Conservation (phyloP, 1,140 invertebrate genomes). For the Harlomillsia oculata region DNA sequence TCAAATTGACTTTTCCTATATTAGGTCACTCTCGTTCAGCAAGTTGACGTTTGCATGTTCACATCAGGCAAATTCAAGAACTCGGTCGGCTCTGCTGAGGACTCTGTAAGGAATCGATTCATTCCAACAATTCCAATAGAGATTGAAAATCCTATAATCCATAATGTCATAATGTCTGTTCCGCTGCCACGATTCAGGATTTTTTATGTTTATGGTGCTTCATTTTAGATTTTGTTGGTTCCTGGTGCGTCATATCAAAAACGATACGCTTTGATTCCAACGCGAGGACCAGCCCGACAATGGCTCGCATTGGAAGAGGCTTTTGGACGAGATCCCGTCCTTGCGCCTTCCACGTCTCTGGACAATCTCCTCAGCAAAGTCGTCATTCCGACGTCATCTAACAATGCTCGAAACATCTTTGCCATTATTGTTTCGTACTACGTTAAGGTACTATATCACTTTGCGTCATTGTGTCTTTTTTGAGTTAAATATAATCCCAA, state of each 20-base stretch:
- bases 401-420: constrained; percentile 61
- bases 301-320: constrained; percentile 41
- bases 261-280: constrained; percentile 72
- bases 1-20: constrained; percentile 4
- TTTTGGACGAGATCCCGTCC: constrained; percentile 27
- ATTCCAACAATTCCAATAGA: no score
- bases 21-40: constrained; percentile 79
- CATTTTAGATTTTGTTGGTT: constrained; percentile 46
- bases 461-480: not conserved
- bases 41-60: constrained; percentile 98
- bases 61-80: constrained; percentile 99
- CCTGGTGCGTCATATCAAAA: constrained; percentile 59
- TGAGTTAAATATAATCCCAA: no score
- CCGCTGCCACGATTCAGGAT: no score
- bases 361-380: constrained; percentile 20
- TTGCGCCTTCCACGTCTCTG: constrained; percentile 29
- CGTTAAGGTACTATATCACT: constrained; percentile 60
- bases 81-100: constrained; percentile 65
- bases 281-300: constrained; percentile 64
- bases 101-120: constrained; percentile 27
- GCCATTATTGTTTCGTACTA: constrained; percentile 84
- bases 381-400: not conserved
- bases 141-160: no score
- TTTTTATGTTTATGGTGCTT: not conserved
- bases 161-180: no score